Percentiles rank a stretch among this genome's conserved stretches.
Evolutionary conservation across 23 tunicate species (phyloP).

Genomic region (Diplosoma virens): DNA sequence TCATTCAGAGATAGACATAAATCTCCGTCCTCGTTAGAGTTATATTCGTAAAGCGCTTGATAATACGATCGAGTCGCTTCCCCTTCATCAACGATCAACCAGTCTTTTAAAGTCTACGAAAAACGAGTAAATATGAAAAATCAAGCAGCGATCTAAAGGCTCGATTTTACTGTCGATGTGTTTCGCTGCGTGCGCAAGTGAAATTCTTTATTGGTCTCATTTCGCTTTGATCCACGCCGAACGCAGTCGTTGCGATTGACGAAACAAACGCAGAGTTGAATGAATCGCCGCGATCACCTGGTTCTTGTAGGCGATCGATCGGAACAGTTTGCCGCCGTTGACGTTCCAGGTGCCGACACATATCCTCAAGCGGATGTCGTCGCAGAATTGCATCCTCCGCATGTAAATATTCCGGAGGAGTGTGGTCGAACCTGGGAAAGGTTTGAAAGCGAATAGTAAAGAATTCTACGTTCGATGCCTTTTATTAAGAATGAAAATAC

Average conservation of each 20-base stretch:
- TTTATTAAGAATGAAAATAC: too few species aligned
- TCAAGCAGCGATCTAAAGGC: too few species aligned
- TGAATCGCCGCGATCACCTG: slow-evolving; percentile 8
- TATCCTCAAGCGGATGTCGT: slow-evolving; percentile 44
- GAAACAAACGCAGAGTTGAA: not conserved
- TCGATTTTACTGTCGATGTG: too few species aligned
- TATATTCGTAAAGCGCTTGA: slow-evolving; percentile 77
- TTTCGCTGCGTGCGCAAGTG: too few species aligned
- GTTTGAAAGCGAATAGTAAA: too few species aligned
- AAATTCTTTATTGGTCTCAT: too few species aligned
- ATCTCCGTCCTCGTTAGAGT: slow-evolving; percentile 72
- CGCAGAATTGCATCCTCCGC: slow-evolving; percentile 5
- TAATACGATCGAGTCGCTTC: slow-evolving; percentile 20
- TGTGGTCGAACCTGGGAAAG: slow-evolving; percentile 43
- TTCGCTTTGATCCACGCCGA: too few species aligned
- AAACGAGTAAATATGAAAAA: too few species aligned
- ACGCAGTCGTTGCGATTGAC: too few species aligned
- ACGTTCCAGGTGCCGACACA: slow-evolving; percentile 96
- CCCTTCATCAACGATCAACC: slow-evolving; percentile 47
- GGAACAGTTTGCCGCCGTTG: slow-evolving; percentile 84
- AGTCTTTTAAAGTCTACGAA: slow-evolving; percentile 64
- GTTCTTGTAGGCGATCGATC: slow-evolving; percentile 79
- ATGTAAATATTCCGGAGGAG: slow-evolving; percentile 8
- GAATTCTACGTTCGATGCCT: too few species aligned
- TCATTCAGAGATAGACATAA: slow-evolving; percentile 50